Percentiles rank a stretch among this genome's conserved stretches.
phyloP scores from a whole-genome alignment of 2,797 vertebrate genomes.

The Rhinophrynus dorsalis region DNA sequence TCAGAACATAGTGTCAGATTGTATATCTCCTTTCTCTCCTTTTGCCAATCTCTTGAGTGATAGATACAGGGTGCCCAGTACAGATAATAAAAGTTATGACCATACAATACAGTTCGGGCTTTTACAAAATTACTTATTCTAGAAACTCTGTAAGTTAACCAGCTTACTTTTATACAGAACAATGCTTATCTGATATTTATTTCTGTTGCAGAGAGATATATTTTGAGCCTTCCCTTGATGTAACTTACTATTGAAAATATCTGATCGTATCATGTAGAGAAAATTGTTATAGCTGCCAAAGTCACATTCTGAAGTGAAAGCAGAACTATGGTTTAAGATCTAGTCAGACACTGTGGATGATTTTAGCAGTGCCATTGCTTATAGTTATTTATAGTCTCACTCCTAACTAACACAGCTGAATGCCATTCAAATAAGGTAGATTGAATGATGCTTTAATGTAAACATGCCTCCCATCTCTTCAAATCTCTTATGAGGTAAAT shows the following conservation, averaged over 20 bases:
- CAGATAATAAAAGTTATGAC: background rate
- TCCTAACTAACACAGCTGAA: conserved; percentile 16
- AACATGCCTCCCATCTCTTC: conserved; percentile 7
- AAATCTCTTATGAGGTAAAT: conserved; percentile 4
- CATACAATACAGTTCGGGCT: background rate
- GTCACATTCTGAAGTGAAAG: conserved; percentile 7
- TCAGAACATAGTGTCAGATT: too few species aligned
- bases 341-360: conserved; percentile 25
- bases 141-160: conserved; percentile 12
- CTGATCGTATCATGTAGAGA: conserved; percentile 41
- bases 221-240: conserved; percentile 30
- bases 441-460: conserved; percentile 16
- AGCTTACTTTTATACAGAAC: conserved; percentile 30
- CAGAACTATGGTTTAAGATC: conserved; percentile 22
- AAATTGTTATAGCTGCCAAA: conserved; percentile 38
- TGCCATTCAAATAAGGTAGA: conserved; percentile 6
- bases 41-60: background rate
- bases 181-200: conserved; percentile 32
- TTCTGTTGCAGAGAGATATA: conserved; percentile 20
- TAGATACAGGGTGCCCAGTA: background rate
- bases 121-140: conserved; percentile 6
- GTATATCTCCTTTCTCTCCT: too few species aligned
- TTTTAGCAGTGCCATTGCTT: background rate
- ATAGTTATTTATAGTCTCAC: conserved; percentile 30
- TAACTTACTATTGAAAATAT: conserved; percentile 33